Conservation (phyloP, 1,140 invertebrate genomes). For the Sogatella furcifera region DNA sequence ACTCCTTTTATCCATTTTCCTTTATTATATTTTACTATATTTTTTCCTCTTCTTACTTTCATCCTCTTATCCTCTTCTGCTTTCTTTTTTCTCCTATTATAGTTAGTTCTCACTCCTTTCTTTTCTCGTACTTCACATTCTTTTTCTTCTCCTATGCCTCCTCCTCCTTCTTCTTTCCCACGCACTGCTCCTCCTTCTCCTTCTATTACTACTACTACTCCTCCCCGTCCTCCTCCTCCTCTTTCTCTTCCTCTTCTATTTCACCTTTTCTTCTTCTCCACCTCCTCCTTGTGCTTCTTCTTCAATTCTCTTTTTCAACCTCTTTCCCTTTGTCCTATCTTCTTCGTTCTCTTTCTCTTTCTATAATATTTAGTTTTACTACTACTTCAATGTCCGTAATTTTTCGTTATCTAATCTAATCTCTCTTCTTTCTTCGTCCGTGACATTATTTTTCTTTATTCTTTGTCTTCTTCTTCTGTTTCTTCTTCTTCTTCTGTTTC, state of each 20-base stretch:
- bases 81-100: no score
- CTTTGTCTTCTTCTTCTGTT: neutral
- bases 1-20: no score
- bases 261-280: neutral
- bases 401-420: neutral
- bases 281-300: neutral
- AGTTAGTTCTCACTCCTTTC: no score
- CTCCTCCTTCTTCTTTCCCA: no score
- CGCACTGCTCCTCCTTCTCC: no score
- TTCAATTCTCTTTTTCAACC: neutral
- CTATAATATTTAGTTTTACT: constrained; percentile 2
- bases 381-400: no score
- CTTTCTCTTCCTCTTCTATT: neutral
- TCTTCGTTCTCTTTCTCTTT: neutral
- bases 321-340: neutral
- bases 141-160: no score
- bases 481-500: neutral
- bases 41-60: no score
- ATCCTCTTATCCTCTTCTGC: no score
- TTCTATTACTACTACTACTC: no score
- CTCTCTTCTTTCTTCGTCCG: neutral
- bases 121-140: no score
- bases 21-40: no score
- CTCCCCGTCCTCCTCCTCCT: neutral
- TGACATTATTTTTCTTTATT: neutral